Evolutionary conservation across 2,888 invertebrate species (phyloP).

Genomic region (Hypena proboscidalis): DNA sequence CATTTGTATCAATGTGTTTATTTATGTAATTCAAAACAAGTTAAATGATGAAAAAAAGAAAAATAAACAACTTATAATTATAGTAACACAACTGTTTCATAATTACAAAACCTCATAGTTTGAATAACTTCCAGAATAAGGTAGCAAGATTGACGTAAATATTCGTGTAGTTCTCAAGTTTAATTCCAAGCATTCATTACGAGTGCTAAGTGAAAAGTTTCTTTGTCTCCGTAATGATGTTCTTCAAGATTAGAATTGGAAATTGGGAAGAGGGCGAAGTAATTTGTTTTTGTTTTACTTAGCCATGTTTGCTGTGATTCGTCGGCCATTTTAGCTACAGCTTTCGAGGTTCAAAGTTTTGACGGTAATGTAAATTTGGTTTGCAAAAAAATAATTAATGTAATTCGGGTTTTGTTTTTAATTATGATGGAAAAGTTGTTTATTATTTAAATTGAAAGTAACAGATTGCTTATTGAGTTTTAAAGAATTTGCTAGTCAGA

Average conservation of each 20-base stretch:
- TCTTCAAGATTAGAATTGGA: constrained; percentile 56
- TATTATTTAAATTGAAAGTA: too few species aligned
- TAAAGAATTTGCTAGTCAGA: too few species aligned
- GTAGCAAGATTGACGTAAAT: constrained; percentile 44
- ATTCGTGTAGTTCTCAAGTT: constrained; percentile 38
- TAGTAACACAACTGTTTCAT: neutral
- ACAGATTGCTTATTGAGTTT: too few species aligned
- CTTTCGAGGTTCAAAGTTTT: constrained; percentile 25
- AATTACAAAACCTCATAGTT: neutral
- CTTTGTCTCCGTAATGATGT: constrained; percentile 52
- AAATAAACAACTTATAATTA: too few species aligned
- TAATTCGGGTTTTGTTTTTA: constrained; percentile 1
- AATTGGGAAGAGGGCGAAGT: constrained; percentile 45
- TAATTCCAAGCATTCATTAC: constrained; percentile 51
- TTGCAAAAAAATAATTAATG: constrained; percentile 14
- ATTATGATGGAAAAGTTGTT: neutral
- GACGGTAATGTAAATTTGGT: constrained; percentile 29
- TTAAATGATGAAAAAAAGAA: too few species aligned
- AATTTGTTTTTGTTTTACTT: constrained; percentile 51
- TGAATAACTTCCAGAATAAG: constrained; percentile 3
- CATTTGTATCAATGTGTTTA: too few species aligned
- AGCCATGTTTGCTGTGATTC: constrained; percentile 33
- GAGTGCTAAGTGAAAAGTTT: constrained; percentile 63
- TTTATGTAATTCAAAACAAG: too few species aligned
- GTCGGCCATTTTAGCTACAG: constrained; percentile 33